Conservation (phyloP, 2,113 vertebrate species). For the Epinephelus fuscoguttatus region DNA sequence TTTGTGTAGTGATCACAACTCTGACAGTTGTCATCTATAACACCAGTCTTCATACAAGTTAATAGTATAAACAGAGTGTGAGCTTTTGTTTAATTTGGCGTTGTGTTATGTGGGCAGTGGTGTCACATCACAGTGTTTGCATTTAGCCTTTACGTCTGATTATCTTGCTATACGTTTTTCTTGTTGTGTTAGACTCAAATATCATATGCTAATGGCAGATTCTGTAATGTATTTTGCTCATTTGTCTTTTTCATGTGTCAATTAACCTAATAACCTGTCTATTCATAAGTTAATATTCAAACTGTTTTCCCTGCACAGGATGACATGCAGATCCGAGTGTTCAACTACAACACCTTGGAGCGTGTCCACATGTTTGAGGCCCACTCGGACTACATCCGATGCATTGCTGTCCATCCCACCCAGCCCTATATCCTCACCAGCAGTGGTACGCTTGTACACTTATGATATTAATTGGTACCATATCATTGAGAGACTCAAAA, state of each 20-base stretch:
- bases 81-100: background rate
- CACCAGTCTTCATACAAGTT: background rate
- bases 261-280: background rate
- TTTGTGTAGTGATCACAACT: background rate
- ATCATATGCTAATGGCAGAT: background rate
- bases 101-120: background rate
- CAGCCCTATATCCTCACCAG: conserved; percentile 99
- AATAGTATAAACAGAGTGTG: background rate
- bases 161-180: background rate
- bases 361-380: conserved; percentile 99
- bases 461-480: background rate
- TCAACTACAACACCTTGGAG: conserved; percentile 99
- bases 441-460: conserved; percentile 88
- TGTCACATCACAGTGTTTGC: background rate
- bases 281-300: background rate
- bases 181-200: background rate
- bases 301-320: conserved; percentile 83
- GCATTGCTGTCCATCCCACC: conserved; percentile 97
- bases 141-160: background rate
- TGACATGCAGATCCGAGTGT: conserved; percentile 99
- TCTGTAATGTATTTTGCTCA: background rate
- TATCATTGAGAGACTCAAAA: background rate
- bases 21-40: background rate
- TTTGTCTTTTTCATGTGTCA: background rate
- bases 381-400: conserved; percentile 98